Evolutionary conservation across 2,113 vertebrate species (phyloP), one percentile per base, ranked within the genome.

Genomic region (Camelus bactrianus): DNA sequence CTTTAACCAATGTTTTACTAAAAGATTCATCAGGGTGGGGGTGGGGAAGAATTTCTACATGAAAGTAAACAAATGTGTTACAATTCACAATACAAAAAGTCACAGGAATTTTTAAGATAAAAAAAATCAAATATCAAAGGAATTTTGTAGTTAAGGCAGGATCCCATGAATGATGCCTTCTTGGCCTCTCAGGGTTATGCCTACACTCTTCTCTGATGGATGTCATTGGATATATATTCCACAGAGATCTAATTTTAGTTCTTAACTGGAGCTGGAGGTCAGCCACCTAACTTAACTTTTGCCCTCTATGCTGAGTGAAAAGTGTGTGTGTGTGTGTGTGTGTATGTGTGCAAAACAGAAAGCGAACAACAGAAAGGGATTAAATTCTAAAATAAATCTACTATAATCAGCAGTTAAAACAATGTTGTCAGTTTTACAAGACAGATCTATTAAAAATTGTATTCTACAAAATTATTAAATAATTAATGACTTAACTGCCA

Each of bases 171-270:
- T 92, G 60, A 77, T 65, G 32, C 76, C 50, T 93, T 89, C 69
- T 24, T 86, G 93, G 79, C 8, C 69, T 94, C 82, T 93, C 67
- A 97, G 89, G 94, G 86, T 96, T 96, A 84, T 52, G 58, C 65
- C 70, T 69, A 94, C 75, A 82, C 60, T 85, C 58, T 95, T 42
- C 82, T 92, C 87, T 93, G 73, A 93, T 83, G 90, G 92, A 85
- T 10, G 19, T 89, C 96, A 96, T 38, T 89, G 89, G 94, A 82
- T 92, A 95, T 80, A 94, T 93, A 98, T 86, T 97, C 95, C 93
- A 96, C 93, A 83, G 82, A 62, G 62, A 91, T 96, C 95, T 97
- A 97, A 97, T 97, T 98, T 97, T 95, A 97, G 96, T 96, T 92
- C 82, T 80, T 90, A 96, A 95, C 83, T 73, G 10, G 58, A 95